Evolutionary conservation across 2,888 invertebrate species (phyloP), one percentile per base, ranked within the genome.

Genomic region (Neocrepidodera transversa): DNA sequence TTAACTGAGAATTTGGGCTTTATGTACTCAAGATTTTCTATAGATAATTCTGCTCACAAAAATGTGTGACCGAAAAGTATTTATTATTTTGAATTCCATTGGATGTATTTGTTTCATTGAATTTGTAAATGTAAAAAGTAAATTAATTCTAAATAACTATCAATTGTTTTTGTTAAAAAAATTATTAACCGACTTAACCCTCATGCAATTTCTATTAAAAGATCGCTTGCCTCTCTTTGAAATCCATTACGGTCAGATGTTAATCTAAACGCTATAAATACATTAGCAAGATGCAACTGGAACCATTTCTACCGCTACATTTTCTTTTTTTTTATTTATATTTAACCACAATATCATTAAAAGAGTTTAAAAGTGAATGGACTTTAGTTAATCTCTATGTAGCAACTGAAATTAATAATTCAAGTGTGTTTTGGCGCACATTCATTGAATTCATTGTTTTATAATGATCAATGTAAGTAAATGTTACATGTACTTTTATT

Each of bases 281-380:
- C 11, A 20, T 42, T 42, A 2, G 18, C 42, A 42, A 11, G 11
- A 42, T 10, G 18, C 11, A 10, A 40, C 40, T 10, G 40, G n/a
- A 16, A 40, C 42, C 20, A 42, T 42, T 42, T 23, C 10, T 13
- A 23, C 20, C 20, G 20, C 8, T 42, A 20, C 11, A 42, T 42
- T 42, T 42, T 13, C 20, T 20, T 42, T 42, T 20, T 42, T 42
- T 42, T 7, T 8, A 20, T 42, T 42, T 42, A 42, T 42, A 42
- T 42, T 20, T 42, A 42, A 42, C 42, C 42, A 20, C 7, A 18
- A 23, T 42, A 16, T 20, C 42, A 42, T 42, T 42, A 42, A 20
- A 20, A 20, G 8, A 42, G 20, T n/a, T 10, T 20, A 23, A 8
- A 42, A 42, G 42, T 42, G 42, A 42, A 42, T 42, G 42, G 42